These are phyloP conservation scores for Euclidia mi DNA, from an alignment of 2,888 invertebrate species.

Conservation along the genomic window DNA sequence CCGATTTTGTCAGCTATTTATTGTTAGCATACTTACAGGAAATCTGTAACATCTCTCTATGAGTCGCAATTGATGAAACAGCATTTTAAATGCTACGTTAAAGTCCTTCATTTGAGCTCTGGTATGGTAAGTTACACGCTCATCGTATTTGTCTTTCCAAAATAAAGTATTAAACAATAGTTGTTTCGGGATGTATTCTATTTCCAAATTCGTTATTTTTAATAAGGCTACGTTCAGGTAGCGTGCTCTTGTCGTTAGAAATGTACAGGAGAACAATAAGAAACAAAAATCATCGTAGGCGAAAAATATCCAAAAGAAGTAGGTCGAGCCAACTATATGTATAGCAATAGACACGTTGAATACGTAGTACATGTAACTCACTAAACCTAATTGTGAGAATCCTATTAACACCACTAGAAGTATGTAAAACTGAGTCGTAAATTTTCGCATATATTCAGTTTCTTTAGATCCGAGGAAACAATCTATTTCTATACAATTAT, in stretches of 20 bases:
- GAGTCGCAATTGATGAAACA: conserved; percentile 61
- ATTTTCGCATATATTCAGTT: conserved; percentile 72
- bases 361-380: conserved; percentile 54
- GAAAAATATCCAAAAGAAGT: conserved; percentile 62
- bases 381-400: conserved; percentile 45
- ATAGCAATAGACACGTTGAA: conserved; percentile 55
- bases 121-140: conserved; percentile 64
- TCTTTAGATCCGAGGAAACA: conserved; percentile 67
- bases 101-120: conserved; percentile 58
- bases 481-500: conserved; percentile 69
- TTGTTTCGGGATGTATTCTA: conserved; percentile 67
- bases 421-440: conserved; percentile 48
- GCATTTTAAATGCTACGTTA: conserved; percentile 58
- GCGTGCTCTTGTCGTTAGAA: conserved; percentile 64
- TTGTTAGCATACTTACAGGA: conserved; percentile 59
- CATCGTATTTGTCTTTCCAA: conserved; percentile 69
- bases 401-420: conserved; percentile 37
- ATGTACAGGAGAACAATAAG: conserved; percentile 53
- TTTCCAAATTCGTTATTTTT: conserved; percentile 65
- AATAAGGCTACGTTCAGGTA: conserved; percentile 75
- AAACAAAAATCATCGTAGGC: conserved; percentile 66
- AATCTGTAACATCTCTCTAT: conserved; percentile 63
- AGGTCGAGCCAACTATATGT: conserved; percentile 56
- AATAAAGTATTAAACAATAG: conserved; percentile 63
- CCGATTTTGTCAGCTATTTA: neutral